phyloP scores from a whole-genome alignment of 2,113 vertebrate species.

The Lophochroa leadbeateri region DNA sequence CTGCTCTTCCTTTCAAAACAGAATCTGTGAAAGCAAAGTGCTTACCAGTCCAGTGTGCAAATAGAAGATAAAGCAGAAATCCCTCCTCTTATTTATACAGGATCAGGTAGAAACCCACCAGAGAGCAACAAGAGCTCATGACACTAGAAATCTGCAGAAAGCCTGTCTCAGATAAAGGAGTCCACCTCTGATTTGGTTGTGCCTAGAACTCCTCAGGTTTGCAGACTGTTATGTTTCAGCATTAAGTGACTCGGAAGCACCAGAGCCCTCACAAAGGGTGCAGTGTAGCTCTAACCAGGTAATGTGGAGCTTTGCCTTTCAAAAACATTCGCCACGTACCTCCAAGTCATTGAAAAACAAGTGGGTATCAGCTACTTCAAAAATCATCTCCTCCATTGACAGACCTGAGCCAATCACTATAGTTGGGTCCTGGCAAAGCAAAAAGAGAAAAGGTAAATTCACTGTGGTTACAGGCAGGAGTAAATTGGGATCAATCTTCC shows the following conservation, averaged over 20 bases:
- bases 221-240: neutral
- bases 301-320: neutral
- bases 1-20: neutral
- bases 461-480: neutral
- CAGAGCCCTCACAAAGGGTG: neutral
- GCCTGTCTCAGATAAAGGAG: neutral
- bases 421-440: conserved; percentile 84
- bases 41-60: neutral
- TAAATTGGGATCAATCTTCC: neutral
- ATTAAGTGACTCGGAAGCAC: neutral
- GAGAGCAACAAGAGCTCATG: neutral
- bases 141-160: neutral
- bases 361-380: conserved; percentile 97
- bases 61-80: neutral
- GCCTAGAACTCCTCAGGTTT: neutral
- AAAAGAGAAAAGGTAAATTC: neutral
- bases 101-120: neutral
- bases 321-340: conserved; percentile 67
- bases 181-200: neutral
- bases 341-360: conserved; percentile 99
- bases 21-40: neutral
- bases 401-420: conserved; percentile 92
- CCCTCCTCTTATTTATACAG: neutral
- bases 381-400: conserved; percentile 99
- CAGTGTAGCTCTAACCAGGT: neutral